These are phyloP conservation scores for Tenthredo amoena DNA, from an alignment of 2,888 invertebrate species.

Conservation along the genomic window DNA sequence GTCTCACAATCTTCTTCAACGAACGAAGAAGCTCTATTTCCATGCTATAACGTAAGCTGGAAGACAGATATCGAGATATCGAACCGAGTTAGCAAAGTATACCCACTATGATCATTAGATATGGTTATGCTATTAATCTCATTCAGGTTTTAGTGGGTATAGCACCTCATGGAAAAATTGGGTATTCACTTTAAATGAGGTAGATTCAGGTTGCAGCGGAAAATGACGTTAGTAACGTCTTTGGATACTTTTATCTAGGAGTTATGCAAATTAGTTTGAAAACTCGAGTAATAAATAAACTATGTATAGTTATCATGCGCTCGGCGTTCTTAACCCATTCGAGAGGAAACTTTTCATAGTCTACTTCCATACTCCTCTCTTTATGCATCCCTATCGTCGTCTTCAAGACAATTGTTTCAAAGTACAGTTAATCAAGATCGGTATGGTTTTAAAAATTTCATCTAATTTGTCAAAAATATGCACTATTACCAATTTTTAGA, in stretches of 20 bases:
- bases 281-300: conserved; percentile 50
- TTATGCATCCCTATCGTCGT: neutral
- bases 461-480: neutral
- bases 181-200: conserved; percentile 44
- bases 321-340: conserved; percentile 38
- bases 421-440: neutral
- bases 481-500: neutral
- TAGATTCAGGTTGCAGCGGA: conserved; percentile 41
- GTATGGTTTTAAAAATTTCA: neutral
- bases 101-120: conserved; percentile 10
- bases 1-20: neutral
- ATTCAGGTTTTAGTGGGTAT: conserved; percentile 9
- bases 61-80: conserved; percentile 31
- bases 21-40: neutral
- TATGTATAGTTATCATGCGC: conserved; percentile 42
- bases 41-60: neutral
- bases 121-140: neutral
- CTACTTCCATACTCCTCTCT: neutral
- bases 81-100: conserved; percentile 33
- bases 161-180: conserved; percentile 40
- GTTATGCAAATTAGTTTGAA: conserved; percentile 50
- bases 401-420: neutral
- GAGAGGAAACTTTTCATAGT: conserved; percentile 38
- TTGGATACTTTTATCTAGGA: conserved; percentile 49
- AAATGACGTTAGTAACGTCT: conserved; percentile 45